A percentile compares a stretch with the other conserved stretches of the same genome.
These are phyloP conservation scores for Scaptomyza montana DNA, from an alignment of 1,140 invertebrate genomes.

Conservation along the genomic window DNA sequence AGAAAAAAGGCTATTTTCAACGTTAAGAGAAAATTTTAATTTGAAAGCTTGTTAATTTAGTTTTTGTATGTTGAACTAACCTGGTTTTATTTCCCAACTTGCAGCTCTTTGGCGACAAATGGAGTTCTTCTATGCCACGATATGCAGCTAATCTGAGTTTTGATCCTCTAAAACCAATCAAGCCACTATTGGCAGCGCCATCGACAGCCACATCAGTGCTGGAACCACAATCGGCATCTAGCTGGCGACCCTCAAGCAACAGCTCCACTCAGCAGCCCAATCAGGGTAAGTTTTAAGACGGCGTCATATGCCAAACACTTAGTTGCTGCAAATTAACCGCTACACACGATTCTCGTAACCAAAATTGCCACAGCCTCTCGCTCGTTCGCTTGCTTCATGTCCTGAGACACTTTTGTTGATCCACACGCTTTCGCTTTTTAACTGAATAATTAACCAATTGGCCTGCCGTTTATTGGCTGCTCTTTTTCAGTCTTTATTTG, in stretches of 20 bases:
- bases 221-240: constrained; percentile 28
- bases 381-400: constrained; percentile 3
- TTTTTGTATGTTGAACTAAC: not conserved
- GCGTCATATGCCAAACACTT: constrained; percentile 30
- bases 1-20: too few species aligned
- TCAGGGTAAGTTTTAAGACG: constrained; percentile 40
- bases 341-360: constrained; percentile 69
- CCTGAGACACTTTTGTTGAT: constrained; percentile 38
- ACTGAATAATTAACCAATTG: constrained; percentile 31
- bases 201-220: not conserved
- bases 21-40: too few species aligned
- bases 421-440: constrained; percentile 36
- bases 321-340: constrained; percentile 73
- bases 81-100: constrained; percentile 50
- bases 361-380: constrained; percentile 69
- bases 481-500: constrained; percentile 29
- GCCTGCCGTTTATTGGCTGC: constrained; percentile 48
- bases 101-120: constrained; percentile 91
- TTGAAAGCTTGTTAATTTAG: too few species aligned
- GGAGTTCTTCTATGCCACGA: constrained; percentile 90
- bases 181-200: constrained; percentile 80
- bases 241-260: constrained; percentile 24
- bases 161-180: constrained; percentile 90
- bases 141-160: constrained; percentile 91
- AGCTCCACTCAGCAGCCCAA: constrained; percentile 20